phyloP scores from a whole-genome alignment of 2,113 vertebrate species.

The Crypturellus undulatus region DNA sequence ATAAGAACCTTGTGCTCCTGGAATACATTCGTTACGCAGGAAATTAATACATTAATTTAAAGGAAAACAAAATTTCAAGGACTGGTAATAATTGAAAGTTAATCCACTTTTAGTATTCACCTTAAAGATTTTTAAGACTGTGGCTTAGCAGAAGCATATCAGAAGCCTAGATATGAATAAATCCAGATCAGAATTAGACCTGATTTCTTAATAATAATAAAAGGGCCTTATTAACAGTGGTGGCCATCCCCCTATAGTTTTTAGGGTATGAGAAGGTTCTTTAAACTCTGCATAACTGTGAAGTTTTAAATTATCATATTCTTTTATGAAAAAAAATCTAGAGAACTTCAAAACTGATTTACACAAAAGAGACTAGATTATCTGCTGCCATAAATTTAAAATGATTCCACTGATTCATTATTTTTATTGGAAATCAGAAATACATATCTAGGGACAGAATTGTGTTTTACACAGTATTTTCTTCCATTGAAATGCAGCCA shows the following conservation, averaged over 20 bases:
- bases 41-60: constrained; percentile 4
- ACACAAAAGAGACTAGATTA: not conserved
- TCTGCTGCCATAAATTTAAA: not conserved
- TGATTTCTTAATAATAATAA: not conserved
- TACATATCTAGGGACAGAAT: not conserved
- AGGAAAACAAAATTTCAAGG: constrained; percentile 16
- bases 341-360: not conserved
- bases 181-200: not conserved
- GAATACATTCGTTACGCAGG: not conserved
- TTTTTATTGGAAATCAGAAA: not conserved
- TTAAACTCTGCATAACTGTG: not conserved
- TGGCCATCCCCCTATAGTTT: not conserved
- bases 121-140: not conserved
- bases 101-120: constrained; percentile 9
- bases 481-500: constrained; percentile 53
- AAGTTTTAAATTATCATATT: not conserved
- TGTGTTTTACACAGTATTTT: not conserved
- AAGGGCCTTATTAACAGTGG: not conserved
- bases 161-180: not conserved
- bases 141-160: not conserved
- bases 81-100: not conserved
- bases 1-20: not conserved
- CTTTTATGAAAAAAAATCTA: not conserved
- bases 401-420: not conserved
- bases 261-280: not conserved